phyloP scores from a whole-genome alignment of 2,797 vertebrate genomes.

The Gallinago solitaria region DNA sequence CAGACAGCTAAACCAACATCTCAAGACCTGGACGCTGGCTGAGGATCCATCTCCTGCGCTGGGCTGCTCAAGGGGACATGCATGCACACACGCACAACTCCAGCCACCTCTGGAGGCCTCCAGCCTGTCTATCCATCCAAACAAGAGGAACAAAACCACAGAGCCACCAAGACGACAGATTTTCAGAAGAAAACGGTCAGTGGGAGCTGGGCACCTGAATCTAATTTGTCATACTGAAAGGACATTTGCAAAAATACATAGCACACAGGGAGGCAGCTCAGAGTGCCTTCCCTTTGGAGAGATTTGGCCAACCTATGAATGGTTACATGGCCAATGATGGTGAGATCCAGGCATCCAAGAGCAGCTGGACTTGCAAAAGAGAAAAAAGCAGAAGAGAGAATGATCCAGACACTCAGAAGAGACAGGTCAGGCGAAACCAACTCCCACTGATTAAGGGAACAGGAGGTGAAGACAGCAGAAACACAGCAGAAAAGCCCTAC shows the following conservation, averaged over 20 bases:
- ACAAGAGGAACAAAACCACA: background rate
- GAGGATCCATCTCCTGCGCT: background rate
- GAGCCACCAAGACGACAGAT: background rate
- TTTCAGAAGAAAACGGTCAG: constrained; percentile 11
- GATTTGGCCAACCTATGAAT: background rate
- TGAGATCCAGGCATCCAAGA: background rate
- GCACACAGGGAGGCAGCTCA: fast-evolving
- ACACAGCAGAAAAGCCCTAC: background rate
- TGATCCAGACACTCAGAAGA: background rate
- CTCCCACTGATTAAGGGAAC: constrained; percentile 54
- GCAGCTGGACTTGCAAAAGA: background rate
- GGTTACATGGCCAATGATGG: background rate
- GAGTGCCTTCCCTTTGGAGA: background rate
- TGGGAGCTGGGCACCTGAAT: constrained; percentile 51
- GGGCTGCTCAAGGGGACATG: background rate
- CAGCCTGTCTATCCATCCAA: background rate
- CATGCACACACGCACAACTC: background rate
- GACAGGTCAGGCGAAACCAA: constrained; percentile 22
- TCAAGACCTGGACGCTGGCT: background rate
- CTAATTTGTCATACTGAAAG: background rate
- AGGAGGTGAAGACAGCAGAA: constrained; percentile 20
- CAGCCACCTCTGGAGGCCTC: background rate
- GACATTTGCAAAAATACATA: background rate
- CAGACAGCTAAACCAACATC: background rate
- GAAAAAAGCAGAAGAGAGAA: background rate